Evolutionary conservation across 2,113 vertebrate species (phyloP).

Genomic region (Amblyornis subalaris): DNA sequence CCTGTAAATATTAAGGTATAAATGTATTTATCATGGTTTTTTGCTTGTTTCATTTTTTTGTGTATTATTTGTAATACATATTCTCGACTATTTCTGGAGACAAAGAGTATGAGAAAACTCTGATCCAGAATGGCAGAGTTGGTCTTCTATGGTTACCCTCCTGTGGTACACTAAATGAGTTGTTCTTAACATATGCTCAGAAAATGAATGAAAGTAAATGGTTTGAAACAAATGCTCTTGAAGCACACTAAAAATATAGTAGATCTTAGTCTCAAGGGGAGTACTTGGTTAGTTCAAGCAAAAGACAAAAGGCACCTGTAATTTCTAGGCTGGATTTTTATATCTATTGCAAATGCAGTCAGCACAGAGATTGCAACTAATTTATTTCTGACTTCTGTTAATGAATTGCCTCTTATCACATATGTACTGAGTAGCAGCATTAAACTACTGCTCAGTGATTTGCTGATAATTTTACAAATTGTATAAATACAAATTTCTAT

Average conservation of each 20-base stretch:
- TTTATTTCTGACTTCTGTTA: neutral
- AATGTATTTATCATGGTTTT: neutral
- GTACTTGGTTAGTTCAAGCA: neutral
- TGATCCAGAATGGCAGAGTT: neutral
- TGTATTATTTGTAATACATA: neutral
- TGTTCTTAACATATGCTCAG: neutral
- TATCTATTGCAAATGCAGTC: neutral
- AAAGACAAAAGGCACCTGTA: neutral
- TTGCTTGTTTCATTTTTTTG: neutral
- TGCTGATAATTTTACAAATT: neutral
- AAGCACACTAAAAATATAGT: neutral
- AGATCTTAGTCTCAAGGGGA: neutral
- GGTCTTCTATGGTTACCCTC: neutral
- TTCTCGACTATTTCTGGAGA: neutral
- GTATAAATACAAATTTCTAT: too few species aligned
- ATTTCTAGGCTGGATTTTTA: neutral
- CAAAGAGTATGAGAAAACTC: neutral
- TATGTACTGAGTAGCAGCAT: neutral
- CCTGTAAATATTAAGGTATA: neutral
- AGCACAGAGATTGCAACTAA: neutral
- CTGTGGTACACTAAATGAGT: neutral
- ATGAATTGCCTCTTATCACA: neutral
- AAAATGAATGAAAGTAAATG: neutral
- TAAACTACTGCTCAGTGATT: neutral
- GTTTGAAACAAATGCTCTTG: neutral